Conservation (phyloP, 2,888 invertebrate genomes). For the Kryphioiulus occultus region DNA sequence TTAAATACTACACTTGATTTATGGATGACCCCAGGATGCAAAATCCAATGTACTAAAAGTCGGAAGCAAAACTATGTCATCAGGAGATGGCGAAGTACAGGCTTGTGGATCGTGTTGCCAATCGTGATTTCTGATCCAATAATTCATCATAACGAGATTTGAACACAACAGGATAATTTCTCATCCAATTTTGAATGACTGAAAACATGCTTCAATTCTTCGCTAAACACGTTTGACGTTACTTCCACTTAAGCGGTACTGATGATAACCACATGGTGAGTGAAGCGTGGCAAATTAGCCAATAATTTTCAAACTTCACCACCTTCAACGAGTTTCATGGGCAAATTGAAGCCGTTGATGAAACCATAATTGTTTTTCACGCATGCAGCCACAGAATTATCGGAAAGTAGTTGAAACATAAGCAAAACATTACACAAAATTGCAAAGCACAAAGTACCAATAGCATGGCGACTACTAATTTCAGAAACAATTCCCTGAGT, state of each 20-base stretch:
- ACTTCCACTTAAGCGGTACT: neutral
- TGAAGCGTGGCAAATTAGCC: slow-evolving; percentile 5
- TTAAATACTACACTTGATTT: neutral
- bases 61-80: neutral
- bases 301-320: neutral
- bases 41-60: neutral
- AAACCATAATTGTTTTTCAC: neutral
- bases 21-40: neutral
- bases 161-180: neutral
- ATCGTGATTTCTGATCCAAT: neutral
- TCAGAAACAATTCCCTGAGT: no score
- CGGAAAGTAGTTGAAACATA: neutral
- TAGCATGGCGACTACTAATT: no score
- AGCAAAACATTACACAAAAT: no score
- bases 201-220: neutral
- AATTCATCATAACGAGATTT: neutral
- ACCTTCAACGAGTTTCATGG: neutral
- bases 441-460: no score
- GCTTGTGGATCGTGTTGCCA: neutral
- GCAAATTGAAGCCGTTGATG: neutral
- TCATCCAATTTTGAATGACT: neutral
- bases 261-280: neutral
- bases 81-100: neutral
- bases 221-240: neutral
- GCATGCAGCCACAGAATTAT: neutral